phyloP scores from a whole-genome alignment of 2,888 invertebrate genomes.

The Hydraecia micacea region DNA sequence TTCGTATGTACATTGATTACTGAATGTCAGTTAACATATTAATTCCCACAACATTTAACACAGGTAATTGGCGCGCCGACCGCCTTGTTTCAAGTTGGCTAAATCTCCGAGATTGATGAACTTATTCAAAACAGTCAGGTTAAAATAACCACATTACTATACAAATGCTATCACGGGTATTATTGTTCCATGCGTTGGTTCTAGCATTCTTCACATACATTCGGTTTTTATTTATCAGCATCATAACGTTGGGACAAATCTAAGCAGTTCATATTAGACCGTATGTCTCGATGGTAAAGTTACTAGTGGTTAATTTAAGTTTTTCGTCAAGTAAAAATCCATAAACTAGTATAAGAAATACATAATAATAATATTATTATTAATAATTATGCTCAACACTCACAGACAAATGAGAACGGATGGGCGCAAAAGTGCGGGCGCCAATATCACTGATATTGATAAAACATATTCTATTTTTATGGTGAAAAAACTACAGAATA shows the following conservation, averaged over 20 bases:
- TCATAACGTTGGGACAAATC: not conserved
- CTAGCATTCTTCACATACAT: not conserved
- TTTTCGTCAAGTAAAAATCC: conserved; percentile 11
- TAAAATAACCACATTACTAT: not conserved
- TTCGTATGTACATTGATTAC: not conserved
- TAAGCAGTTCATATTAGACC: not conserved
- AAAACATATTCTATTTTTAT: not conserved
- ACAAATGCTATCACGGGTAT: not conserved
- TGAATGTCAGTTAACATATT: not conserved
- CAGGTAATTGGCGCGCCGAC: not conserved
- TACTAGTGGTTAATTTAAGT: not conserved
- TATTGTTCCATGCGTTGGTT: no score
- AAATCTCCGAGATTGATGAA: not conserved
- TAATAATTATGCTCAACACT: conserved; percentile 18
- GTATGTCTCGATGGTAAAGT: not conserved
- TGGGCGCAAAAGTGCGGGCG: not conserved
- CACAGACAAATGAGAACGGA: conserved; percentile 1
- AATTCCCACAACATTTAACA: not conserved
- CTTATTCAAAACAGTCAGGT: not conserved
- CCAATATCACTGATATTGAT: not conserved
- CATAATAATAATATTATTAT: conserved; percentile 1
- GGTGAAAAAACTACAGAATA: conserved; percentile 1
- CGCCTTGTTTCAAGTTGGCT: not conserved
- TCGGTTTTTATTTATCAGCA: not conserved
- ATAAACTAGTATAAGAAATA: not conserved